Evolutionary conservation across 2,888 invertebrate genomes (phyloP).

Genomic region (Digitonthophagus gazella): DNA sequence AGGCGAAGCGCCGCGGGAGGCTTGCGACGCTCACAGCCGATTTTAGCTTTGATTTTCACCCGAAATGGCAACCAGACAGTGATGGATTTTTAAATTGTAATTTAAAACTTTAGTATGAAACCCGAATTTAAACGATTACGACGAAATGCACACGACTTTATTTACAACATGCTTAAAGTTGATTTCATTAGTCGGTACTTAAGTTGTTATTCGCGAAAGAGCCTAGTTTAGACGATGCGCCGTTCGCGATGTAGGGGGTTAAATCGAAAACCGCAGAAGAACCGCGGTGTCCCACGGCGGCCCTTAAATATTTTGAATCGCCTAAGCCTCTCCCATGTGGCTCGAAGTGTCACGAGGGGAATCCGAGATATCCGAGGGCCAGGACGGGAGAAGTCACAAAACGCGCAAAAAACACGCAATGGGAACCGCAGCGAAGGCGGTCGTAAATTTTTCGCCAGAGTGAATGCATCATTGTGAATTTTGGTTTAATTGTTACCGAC

Average conservation of each 20-base stretch:
- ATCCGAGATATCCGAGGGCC: background rate
- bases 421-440: background rate
- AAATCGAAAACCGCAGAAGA: background rate
- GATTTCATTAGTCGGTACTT: too few relatives aligned
- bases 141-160: background rate
- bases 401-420: background rate
- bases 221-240: background rate
- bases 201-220: background rate
- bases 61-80: background rate
- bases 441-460: conserved; percentile 15
- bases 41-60: background rate
- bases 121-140: background rate
- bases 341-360: background rate
- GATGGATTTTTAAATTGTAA: background rate
- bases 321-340: background rate
- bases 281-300: background rate
- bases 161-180: too few relatives aligned
- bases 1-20: background rate
- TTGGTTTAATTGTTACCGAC: conserved; percentile 10
- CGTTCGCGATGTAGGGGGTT: background rate
- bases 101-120: background rate
- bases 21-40: background rate
- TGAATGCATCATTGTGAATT: conserved; percentile 17
- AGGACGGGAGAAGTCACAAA: background rate
- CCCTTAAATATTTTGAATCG: background rate